phyloP scores from a whole-genome alignment of 2,113 vertebrate species.

The Tylochromis polylepis region DNA sequence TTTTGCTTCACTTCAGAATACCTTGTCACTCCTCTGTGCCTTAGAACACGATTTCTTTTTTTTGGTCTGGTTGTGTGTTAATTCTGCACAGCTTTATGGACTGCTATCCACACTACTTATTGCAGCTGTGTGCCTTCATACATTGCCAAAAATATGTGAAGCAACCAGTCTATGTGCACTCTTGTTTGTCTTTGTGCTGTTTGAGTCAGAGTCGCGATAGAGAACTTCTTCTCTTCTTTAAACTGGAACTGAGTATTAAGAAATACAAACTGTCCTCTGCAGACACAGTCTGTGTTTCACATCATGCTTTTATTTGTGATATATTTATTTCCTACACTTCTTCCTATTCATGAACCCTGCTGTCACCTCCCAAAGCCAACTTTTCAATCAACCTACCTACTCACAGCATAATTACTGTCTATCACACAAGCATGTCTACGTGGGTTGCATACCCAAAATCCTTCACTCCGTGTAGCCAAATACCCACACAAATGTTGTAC shows the following conservation, averaged over 20 bases:
- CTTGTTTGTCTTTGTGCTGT: background rate
- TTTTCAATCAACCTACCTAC: background rate
- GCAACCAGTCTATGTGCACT: background rate
- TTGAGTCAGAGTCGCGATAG: background rate
- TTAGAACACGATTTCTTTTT: background rate
- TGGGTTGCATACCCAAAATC: background rate
- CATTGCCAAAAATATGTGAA: background rate
- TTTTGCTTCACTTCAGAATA: conserved; percentile 23
- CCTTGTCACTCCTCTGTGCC: background rate
- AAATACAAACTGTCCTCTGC: background rate
- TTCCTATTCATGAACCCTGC: background rate
- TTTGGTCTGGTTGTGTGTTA: background rate
- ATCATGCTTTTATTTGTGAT: background rate
- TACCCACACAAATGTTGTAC: background rate
- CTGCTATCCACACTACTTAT: background rate
- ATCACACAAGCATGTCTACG: background rate
- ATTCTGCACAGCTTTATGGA: background rate
- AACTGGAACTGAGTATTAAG: background rate
- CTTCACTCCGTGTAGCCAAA: background rate
- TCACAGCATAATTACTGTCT: background rate
- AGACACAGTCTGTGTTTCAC: background rate
- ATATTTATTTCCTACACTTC: background rate
- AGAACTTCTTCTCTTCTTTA: background rate
- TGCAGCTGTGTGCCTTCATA: background rate
- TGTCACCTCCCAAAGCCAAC: background rate